Conservation (phyloP, 2,113 vertebrate genomes). For the Clarias magur region DNA sequence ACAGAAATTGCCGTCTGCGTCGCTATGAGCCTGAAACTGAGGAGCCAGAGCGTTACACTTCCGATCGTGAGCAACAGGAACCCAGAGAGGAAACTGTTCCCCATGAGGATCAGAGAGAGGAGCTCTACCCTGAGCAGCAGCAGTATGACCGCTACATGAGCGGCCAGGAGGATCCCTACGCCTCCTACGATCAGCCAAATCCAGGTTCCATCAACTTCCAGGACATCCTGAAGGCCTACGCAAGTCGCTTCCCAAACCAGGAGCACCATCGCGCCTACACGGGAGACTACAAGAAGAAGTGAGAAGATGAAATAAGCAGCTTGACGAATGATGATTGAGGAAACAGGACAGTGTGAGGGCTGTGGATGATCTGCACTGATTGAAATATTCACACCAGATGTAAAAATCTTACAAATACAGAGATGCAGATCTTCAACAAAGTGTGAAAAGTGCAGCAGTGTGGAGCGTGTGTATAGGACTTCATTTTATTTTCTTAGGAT, state of each 20-base stretch:
- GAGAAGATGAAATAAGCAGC: not conserved
- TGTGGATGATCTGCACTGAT: slow-evolving; percentile 29
- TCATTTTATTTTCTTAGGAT: slow-evolving; percentile 1
- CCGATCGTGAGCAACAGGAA: slow-evolving; percentile 42
- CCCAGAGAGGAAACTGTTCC: slow-evolving; percentile 13
- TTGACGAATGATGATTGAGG: slow-evolving; percentile 8
- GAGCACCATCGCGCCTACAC: slow-evolving; percentile 68
- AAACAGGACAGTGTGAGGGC: slow-evolving; percentile 28
- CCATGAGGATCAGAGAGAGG: slow-evolving; percentile 52
- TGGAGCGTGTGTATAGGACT: slow-evolving; percentile 40
- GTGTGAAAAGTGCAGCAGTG: not conserved
- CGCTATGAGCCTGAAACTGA: slow-evolving; percentile 59
- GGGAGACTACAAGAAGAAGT: slow-evolving; percentile 75
- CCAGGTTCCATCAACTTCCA: slow-evolving; percentile 67
- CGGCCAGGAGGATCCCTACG: slow-evolving; percentile 73
- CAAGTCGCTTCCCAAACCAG: slow-evolving; percentile 66
- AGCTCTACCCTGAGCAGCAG: slow-evolving; percentile 58
- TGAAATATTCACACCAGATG: slow-evolving; percentile 28
- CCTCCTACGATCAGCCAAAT: slow-evolving; percentile 60
- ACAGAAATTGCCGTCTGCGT: slow-evolving; percentile 73
- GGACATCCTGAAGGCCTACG: slow-evolving; percentile 71
- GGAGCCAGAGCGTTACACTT: not conserved
- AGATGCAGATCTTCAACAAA: not conserved
- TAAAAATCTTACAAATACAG: slow-evolving; percentile 4
- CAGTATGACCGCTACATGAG: slow-evolving; percentile 72